Evolutionary conservation across 2,888 invertebrate genomes (phyloP).

Genomic region (Ormia ochracea): DNA sequence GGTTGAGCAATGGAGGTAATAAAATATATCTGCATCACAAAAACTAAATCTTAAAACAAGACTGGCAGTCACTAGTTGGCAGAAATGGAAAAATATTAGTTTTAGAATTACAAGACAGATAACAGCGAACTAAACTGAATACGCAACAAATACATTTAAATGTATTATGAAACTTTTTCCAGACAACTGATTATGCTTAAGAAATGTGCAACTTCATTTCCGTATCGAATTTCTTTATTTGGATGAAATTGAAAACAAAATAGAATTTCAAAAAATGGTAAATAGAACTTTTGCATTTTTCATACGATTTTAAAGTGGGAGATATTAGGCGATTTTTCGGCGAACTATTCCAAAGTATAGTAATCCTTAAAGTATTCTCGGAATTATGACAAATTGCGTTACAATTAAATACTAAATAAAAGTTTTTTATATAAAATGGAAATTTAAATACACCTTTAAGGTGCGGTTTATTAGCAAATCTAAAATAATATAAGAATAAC

Average conservation of each 20-base stretch:
- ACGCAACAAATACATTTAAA: not conserved
- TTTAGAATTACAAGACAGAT: slow-evolving; percentile 9
- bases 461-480: not conserved
- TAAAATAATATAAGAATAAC: too few species aligned
- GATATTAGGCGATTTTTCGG: too few species aligned
- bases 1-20: slow-evolving; percentile 42
- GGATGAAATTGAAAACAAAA: too few species aligned
- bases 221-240: too few species aligned
- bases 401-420: not conserved
- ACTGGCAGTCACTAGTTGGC: slow-evolving; percentile 17
- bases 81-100: not conserved
- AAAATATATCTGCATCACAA: slow-evolving; percentile 47
- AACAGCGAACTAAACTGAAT: not conserved
- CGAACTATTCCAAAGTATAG: too few species aligned
- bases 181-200: not conserved
- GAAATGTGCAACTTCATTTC: too few species aligned
- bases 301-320: too few species aligned
- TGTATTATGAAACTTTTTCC: slow-evolving; percentile 7
- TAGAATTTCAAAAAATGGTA: not conserved
- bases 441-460: not conserved
- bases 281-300: not conserved
- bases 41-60: slow-evolving; percentile 10
- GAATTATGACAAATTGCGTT: not conserved
- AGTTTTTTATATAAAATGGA: not conserved
- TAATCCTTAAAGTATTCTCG: not conserved